Conservation (phyloP, 1,140 invertebrate genomes). For the Venustaconcha ellipsiformis region DNA sequence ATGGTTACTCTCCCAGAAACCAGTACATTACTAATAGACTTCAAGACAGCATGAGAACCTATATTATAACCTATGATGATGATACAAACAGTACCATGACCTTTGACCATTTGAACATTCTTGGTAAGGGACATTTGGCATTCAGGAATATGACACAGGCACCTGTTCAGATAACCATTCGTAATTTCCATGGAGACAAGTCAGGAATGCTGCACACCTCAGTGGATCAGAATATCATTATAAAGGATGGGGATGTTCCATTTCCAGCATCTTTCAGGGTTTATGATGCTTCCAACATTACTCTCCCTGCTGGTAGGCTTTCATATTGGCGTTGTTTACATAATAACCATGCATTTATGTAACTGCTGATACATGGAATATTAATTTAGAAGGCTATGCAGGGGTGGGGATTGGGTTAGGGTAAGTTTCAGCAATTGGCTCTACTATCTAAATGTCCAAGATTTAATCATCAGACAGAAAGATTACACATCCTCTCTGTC, state of each 20-base stretch:
- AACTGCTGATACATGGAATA: no score
- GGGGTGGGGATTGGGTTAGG: no score
- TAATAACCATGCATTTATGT: no score
- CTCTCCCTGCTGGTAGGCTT: conserved; percentile 45
- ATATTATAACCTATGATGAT: conserved; percentile 36
- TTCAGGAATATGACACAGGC: conserved; percentile 29
- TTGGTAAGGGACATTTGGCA: conserved; percentile 47
- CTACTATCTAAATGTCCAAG: no score
- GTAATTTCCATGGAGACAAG: conserved; percentile 48
- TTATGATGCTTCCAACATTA: conserved; percentile 41
- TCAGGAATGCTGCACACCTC: conserved; percentile 52
- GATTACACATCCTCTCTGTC: no score
- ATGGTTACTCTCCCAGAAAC: conserved; percentile 34
- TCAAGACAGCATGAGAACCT: conserved; percentile 49
- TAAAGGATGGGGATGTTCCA: conserved; percentile 45
- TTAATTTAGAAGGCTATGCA: no score
- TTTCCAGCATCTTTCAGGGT: conserved; percentile 54
- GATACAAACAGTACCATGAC: conserved; percentile 22
- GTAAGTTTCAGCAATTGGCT: no score
- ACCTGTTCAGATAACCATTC: conserved; percentile 36
- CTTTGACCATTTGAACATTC: conserved; percentile 44
- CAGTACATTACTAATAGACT: conserved; percentile 35
- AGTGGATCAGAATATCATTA: conserved; percentile 37
- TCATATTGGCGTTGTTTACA: no score
- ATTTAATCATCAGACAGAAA: no score